Percentiles rank a stretch among this genome's conserved stretches.
phyloP scores from a whole-genome alignment of 2,888 invertebrate genomes.

The Malachius bipustulatus region DNA sequence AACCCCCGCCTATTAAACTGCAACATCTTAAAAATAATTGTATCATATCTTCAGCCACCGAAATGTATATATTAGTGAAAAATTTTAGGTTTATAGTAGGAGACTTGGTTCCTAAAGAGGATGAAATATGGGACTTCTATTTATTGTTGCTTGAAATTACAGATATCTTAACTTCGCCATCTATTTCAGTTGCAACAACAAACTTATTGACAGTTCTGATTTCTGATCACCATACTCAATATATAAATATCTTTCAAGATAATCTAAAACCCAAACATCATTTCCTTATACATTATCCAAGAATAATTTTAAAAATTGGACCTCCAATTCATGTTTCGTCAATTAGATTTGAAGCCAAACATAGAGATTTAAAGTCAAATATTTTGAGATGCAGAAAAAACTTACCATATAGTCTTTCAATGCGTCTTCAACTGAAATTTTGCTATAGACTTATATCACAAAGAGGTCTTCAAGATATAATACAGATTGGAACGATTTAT shows the following conservation, averaged over 20 bases:
- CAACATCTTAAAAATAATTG: slow-evolving; percentile 13
- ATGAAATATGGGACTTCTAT: slow-evolving; percentile 13
- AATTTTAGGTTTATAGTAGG: slow-evolving; percentile 14
- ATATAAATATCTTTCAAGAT: slow-evolving; percentile 4
- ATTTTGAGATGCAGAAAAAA: background rate
- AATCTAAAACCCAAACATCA: slow-evolving; percentile 8
- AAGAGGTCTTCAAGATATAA: background rate
- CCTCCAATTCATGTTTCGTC: background rate
- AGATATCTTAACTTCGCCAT: slow-evolving; percentile 4
- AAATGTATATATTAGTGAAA: slow-evolving; percentile 13
- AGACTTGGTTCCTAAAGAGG: slow-evolving; percentile 11
- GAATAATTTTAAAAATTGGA: slow-evolving; percentile 4
- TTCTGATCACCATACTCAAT: slow-evolving; percentile 4
- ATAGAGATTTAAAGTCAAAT: slow-evolving; percentile 2
- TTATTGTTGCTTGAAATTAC: slow-evolving; percentile 11
- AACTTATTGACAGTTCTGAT: slow-evolving; percentile 5
- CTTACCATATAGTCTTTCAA: background rate
- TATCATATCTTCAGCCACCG: slow-evolving; percentile 13
- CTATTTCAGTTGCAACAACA: slow-evolving; percentile 1
- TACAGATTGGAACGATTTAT: slow-evolving; percentile 4
- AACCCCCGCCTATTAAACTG: slow-evolving; percentile 11
- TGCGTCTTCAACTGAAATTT: slow-evolving; percentile 1
- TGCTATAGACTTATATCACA: slow-evolving; percentile 4
- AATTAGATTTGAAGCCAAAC: slow-evolving; percentile 6
- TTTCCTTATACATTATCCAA: slow-evolving; percentile 6